Evolutionary conservation across 2,113 vertebrate genomes (phyloP), one percentile per base, ranked within the genome.

Genomic region (Odobenus rosmarus): DNA sequence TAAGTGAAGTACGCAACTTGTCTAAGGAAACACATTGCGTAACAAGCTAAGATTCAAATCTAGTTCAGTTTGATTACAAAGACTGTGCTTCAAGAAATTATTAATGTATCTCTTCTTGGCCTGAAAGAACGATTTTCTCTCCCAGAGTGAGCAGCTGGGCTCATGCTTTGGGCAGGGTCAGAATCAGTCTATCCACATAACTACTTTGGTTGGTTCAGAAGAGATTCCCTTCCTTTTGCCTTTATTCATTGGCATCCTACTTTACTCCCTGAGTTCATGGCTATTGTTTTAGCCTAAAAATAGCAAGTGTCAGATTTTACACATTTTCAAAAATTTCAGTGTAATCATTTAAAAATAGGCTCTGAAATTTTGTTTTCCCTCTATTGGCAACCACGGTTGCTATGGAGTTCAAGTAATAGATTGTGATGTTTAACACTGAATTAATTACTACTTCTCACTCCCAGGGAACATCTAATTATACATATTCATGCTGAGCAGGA

Each of bases 391-490:
- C 96, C 90, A 94, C 95, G 98, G 99, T 99, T 99, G 98, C 99
- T 97, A 99, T 99, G 99, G 99, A 99, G 98, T 99, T 99, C 98
- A 99, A 99, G 98, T 98, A 99, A 99, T 99, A 99, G 98, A 98
- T 98, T 99, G 99, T 98, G 98, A 99, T 99, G 98, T 99, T 99
- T 99, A 99, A 98, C 99, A 98, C 99, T 98, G 99, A 99, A 99
- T 99, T 99, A 99, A 99, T 99, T 99, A 99, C 99, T 99, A 97
- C 98, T 99, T 99, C 99, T 99, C 99, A 99, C 98, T 99, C 97
- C 98, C 96, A 98, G 96, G 97, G 99, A 99, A 99, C 98, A 99
- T 99, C 98, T 99, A 99, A 99, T 99, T 99, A 99, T 99, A 98
- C 98, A 99, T 99, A 99, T 99, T 99, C 98, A 98, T 98, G 98